Conservation (phyloP, 2,113 vertebrate genomes). For the Zapus hudsonius region DNA sequence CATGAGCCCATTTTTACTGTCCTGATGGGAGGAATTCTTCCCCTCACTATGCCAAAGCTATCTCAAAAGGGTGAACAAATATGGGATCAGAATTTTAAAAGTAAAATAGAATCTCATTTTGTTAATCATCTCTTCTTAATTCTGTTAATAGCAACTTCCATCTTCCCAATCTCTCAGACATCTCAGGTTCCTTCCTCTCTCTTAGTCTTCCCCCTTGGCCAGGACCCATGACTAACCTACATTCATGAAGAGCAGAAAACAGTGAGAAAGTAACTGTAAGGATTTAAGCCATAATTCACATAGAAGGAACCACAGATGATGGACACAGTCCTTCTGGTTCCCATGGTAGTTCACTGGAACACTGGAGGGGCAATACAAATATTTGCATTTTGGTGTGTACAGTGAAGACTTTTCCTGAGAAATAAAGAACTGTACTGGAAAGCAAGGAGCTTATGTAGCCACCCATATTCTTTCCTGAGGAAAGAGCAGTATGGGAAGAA, state of each 20-base stretch:
- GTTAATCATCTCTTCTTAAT: background rate
- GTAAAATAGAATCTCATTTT: background rate
- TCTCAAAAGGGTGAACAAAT: background rate
- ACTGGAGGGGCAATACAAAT: background rate
- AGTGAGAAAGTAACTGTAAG: background rate
- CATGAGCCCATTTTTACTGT: background rate
- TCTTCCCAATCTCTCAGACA: background rate
- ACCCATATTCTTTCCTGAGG: background rate
- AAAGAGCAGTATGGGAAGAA: background rate
- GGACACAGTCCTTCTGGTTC: background rate
- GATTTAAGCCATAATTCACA: background rate
- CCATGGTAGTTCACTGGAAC: background rate
- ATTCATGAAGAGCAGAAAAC: background rate
- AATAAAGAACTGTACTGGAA: background rate
- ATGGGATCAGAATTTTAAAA: background rate
- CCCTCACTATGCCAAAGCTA: background rate
- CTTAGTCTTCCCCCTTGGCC: background rate
- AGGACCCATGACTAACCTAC: background rate
- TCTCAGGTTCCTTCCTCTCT: background rate
- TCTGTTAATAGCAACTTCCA: background rate
- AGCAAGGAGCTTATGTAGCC: background rate
- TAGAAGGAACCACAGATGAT: background rate
- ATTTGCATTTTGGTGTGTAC: background rate
- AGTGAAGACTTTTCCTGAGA: background rate
- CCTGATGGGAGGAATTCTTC: background rate